A percentile compares a stretch with the other conserved stretches of the same genome.
These are phyloP conservation scores for Danionella cerebrum DNA, from an alignment of 2,113 vertebrate genomes.

Conservation along the genomic window DNA sequence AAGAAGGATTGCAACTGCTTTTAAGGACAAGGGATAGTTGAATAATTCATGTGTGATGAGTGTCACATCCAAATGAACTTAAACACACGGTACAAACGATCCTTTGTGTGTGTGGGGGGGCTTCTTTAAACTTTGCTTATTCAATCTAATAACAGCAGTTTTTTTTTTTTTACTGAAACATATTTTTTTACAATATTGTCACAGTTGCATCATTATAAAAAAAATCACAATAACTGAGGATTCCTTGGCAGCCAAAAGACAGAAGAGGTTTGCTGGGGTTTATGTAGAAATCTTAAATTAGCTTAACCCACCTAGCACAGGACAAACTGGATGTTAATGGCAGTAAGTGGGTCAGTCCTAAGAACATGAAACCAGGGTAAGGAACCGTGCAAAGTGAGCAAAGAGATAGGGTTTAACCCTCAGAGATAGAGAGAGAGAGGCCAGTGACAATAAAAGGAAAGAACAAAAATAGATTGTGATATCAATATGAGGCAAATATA, in stretches of 20 bases:
- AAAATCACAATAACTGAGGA: too few relatives aligned
- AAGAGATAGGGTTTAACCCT: neutral
- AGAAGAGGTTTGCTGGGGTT: neutral
- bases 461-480: neutral
- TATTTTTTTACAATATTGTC: too few relatives aligned
- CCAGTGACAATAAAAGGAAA: neutral
- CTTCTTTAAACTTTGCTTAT: too few relatives aligned
- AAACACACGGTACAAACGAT: too few relatives aligned
- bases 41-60: too few relatives aligned
- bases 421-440: slow-evolving; percentile 5
- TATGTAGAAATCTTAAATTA: slow-evolving; percentile 14
- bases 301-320: neutral
- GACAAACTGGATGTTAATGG: neutral
- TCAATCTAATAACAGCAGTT: too few relatives aligned
- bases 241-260: neutral
- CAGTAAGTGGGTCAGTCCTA: slow-evolving; percentile 19
- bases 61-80: too few relatives aligned
- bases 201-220: too few relatives aligned
- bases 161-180: too few relatives aligned
- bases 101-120: too few relatives aligned
- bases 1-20: too few relatives aligned
- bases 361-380: neutral
- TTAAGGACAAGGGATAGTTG: too few relatives aligned
- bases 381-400: neutral
- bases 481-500: neutral